These are phyloP conservation scores for Synanthedon tipuliformis DNA, from an alignment of 2,888 invertebrate genomes.

Conservation along the genomic window DNA sequence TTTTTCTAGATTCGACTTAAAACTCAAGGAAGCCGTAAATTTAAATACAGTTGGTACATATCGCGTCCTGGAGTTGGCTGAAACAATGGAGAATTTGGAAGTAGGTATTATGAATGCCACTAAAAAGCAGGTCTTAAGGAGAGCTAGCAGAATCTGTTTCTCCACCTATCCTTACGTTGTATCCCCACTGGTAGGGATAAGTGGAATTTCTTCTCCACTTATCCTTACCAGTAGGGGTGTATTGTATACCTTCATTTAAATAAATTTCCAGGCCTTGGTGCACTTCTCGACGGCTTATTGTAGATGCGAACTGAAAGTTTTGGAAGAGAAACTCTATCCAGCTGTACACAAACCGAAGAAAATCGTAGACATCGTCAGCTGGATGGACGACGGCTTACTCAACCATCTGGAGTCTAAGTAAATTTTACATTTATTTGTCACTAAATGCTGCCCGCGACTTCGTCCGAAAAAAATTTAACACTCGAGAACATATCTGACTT, in stretches of 20 bases:
- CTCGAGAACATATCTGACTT: no score
- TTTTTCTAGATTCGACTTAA: slow-evolving; percentile 84
- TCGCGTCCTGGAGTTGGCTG: slow-evolving; percentile 80
- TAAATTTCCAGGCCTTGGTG: slow-evolving; percentile 71
- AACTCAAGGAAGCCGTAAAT: slow-evolving; percentile 81
- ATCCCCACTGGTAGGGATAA: no score
- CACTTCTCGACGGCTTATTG: slow-evolving; percentile 96
- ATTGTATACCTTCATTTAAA: not conserved
- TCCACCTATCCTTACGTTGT: no score
- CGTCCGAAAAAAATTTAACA: no score
- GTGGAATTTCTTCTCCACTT: no score
- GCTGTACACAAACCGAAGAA: slow-evolving; percentile 72
- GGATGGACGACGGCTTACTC: slow-evolving; percentile 76
- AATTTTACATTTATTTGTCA: slow-evolving; percentile 12
- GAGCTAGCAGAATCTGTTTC: no score
- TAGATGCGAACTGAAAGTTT: slow-evolving; percentile 81
- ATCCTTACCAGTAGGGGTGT: no score
- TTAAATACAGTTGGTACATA: slow-evolving; percentile 88
- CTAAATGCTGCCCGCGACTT: no score
- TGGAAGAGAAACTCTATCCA: slow-evolving; percentile 86
- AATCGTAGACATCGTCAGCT: slow-evolving; percentile 75
- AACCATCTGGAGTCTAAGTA: slow-evolving; percentile 77
- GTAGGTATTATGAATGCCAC: no score
- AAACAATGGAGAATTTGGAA: slow-evolving; percentile 75
- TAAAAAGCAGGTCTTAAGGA: no score